A percentile compares a stretch with the other conserved stretches of the same genome.
Conservation (phyloP, 2,113 vertebrate genomes). For the Cynocephalus volans region DNA sequence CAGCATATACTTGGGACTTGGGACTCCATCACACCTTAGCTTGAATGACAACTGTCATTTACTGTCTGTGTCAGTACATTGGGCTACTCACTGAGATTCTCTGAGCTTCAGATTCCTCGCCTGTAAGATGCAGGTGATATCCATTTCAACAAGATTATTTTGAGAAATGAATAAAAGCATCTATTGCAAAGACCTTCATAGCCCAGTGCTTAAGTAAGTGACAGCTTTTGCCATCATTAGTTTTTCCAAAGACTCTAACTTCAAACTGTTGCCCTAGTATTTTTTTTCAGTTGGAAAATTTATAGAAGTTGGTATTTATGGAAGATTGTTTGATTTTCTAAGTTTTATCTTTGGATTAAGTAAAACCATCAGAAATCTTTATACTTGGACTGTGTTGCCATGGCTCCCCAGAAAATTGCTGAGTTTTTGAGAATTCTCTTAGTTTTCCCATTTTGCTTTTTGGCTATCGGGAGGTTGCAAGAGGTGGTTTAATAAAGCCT, state of each 20-base stretch:
- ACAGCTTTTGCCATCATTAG: not conserved
- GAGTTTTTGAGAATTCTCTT: not conserved
- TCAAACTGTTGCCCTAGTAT: not conserved
- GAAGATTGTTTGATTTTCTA: not conserved
- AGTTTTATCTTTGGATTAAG: conserved; percentile 26
- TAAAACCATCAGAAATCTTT: not conserved
- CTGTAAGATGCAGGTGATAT: not conserved
- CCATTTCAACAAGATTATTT: not conserved
- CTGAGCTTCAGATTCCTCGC: not conserved
- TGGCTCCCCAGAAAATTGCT: not conserved
- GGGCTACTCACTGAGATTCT: not conserved
- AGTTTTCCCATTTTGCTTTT: not conserved
- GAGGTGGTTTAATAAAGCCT: not conserved
- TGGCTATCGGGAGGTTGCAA: not conserved
- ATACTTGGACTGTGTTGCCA: not conserved
- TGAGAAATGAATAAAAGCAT: not conserved
- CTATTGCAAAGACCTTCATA: not conserved
- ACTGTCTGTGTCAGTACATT: not conserved
- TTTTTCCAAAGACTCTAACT: not conserved
- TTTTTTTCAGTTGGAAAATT: not conserved
- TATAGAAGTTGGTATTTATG: not conserved
- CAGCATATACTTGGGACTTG: not conserved
- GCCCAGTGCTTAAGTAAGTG: not conserved
- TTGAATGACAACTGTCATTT: not conserved
- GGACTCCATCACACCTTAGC: not conserved